Percentiles rank a stretch among this genome's conserved stretches.
Conservation (phyloP, 2,113 vertebrate species). For the human region GRCh38 chr13:71789001-71789500, state of each 20-base stretch:
- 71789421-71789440: constrained; percentile 63
- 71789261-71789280: constrained; percentile 73
- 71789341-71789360: constrained; percentile 72
- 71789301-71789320: constrained; percentile 77
- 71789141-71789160: constrained; percentile 68
- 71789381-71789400: constrained; percentile 29
- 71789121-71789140: constrained; percentile 68
- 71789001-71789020: constrained; percentile 77
- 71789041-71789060: constrained; percentile 79
- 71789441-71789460: constrained; percentile 51
- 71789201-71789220: constrained; percentile 70
- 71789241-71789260: constrained; percentile 74
- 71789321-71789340: constrained; percentile 78
- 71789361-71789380: constrained; percentile 75
- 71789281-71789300: constrained; percentile 75
- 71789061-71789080: constrained; percentile 65
- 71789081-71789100: constrained; percentile 50
- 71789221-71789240: constrained; percentile 78
- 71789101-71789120: constrained; percentile 69
- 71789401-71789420: constrained; percentile 40
- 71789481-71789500: constrained; percentile 37
- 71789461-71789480: constrained; percentile 47
- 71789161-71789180: constrained; percentile 30
- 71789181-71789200: constrained; percentile 64
- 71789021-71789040: constrained; percentile 79